Evolutionary conservation across 2,113 vertebrate species (phyloP), one percentile per base, ranked within the genome.

Genomic region (Nymphicus hollandicus): DNA sequence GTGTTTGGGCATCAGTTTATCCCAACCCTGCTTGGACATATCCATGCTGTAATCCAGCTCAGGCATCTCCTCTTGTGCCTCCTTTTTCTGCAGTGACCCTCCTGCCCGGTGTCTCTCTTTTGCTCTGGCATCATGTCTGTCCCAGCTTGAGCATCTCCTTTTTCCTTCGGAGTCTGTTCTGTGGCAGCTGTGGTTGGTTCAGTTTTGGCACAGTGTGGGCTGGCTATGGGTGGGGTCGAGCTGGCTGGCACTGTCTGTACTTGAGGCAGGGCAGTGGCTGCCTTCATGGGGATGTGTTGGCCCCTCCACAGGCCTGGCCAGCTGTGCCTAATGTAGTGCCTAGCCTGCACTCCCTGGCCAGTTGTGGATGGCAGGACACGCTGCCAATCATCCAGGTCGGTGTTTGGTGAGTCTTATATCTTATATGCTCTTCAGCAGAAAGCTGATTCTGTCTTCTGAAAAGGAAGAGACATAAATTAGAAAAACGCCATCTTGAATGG

Each of bases 191-290:
- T 14, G 6, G 33, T 58, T 58, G 20, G 13, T 58, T 35, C 56
- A 23, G 22, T 58, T 61, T 73, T 35, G 33, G 31, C 11, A 43
- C 27, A 25, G 37, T 2, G 8, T 46, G 60, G 20, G 52, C 46
- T 0, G 3, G 13, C 39, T 60, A n/a, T 52, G 14, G 46, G 23
- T 22, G 28, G 29, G 33, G 16, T 27, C 25, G 31, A 24, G 25
- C 3, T 2, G 6, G 5, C n/a, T 44, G 41, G n/a, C 24, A 9
- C 10, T 1, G 2, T 5, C 20, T 27, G 17, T 47, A 24, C n/a
- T 3, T 0, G 4, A 3, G 17, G 22, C 8, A 52, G 23, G 44
- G 27, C 1, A 2, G 13, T 1, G 1, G 8, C 33, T 25, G 18
- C 37, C 49, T 23, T 71, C 13, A 4, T 33, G 33, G 0, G 3